Evolutionary conservation across 1,140 invertebrate genomes (phyloP).

Genomic region (Parapsyche elsis): DNA sequence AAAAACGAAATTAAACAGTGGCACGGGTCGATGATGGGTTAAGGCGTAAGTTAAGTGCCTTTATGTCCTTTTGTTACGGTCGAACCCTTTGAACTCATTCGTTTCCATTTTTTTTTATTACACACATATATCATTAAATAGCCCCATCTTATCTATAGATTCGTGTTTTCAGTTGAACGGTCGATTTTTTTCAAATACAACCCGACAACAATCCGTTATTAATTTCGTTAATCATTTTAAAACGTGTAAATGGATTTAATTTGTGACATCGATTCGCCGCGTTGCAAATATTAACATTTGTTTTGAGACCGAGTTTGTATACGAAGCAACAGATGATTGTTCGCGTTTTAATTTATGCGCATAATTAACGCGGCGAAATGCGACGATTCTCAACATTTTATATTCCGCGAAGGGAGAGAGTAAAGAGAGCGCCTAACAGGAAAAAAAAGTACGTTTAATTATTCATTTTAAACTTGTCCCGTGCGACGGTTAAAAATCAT

Average conservation of each 20-base stretch:
- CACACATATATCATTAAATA: neutral
- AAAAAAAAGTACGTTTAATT: conserved; percentile 3
- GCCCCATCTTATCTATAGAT: neutral
- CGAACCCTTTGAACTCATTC: conserved; percentile 38
- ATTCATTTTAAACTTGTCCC: conserved; percentile 10
- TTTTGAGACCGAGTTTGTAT: neutral
- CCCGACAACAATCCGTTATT: neutral
- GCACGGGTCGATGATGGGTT: conserved; percentile 44
- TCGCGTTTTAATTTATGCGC: conserved; percentile 26
- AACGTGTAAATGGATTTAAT: neutral
- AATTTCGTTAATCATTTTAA: neutral
- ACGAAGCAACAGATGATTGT: conserved; percentile 22
- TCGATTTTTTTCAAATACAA: no score
- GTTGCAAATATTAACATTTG: no score
- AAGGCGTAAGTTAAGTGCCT: conserved; percentile 35
- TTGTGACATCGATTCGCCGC: neutral
- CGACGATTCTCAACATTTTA: neutral
- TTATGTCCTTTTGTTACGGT: conserved; percentile 26
- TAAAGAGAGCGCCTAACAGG: neutral
- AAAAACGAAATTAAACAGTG: conserved; percentile 27
- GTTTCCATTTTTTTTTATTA: conserved; percentile 19
- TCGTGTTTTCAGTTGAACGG: neutral
- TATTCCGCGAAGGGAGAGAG: neutral
- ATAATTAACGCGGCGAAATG: conserved; percentile 5
- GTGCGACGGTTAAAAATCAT: neutral